These are phyloP conservation scores for Polypedilum vanderplanki DNA, from an alignment of 1,140 invertebrate species.

Conservation along the genomic window DNA sequence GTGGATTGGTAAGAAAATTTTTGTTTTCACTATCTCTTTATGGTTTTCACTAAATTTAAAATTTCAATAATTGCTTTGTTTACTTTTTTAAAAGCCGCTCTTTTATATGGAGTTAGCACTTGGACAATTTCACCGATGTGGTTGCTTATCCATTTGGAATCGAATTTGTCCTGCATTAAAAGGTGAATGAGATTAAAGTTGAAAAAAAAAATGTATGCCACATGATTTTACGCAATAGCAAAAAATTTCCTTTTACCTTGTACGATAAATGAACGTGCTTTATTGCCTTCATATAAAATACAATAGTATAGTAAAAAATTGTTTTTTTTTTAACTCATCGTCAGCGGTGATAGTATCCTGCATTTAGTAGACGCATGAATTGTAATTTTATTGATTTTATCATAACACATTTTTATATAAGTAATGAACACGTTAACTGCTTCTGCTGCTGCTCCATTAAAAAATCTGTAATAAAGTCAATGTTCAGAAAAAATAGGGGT, in stretches of 20 bases:
- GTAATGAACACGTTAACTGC: background rate
- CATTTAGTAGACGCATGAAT: background rate
- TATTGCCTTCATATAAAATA: constrained; percentile 25
- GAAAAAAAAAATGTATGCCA: constrained; percentile 7
- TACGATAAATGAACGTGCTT: constrained; percentile 12
- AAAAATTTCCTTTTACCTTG: background rate
- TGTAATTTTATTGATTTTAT: constrained; percentile 1
- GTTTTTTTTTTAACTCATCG: background rate
- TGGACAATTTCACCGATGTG: constrained; percentile 86
- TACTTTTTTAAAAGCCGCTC: constrained; percentile 52
- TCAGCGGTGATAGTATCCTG: background rate
- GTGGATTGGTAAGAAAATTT: constrained; percentile 59
- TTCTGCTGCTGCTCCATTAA: too few species aligned
- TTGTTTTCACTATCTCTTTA: too few species aligned
- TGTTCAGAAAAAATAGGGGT: background rate
- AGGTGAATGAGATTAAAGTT: constrained; percentile 57
- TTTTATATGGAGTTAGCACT: constrained; percentile 93
- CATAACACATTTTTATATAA: background rate
- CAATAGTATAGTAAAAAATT: background rate
- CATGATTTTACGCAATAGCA: background rate
- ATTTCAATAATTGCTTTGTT: background rate
- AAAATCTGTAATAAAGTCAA: background rate
- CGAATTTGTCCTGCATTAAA: constrained; percentile 93
- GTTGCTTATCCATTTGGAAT: constrained; percentile 90
- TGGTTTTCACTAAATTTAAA: background rate